Percentiles rank a stretch among this genome's conserved stretches.
Conservation (phyloP, 2,113 vertebrate species). For the Lophochroa leadbeateri region DNA sequence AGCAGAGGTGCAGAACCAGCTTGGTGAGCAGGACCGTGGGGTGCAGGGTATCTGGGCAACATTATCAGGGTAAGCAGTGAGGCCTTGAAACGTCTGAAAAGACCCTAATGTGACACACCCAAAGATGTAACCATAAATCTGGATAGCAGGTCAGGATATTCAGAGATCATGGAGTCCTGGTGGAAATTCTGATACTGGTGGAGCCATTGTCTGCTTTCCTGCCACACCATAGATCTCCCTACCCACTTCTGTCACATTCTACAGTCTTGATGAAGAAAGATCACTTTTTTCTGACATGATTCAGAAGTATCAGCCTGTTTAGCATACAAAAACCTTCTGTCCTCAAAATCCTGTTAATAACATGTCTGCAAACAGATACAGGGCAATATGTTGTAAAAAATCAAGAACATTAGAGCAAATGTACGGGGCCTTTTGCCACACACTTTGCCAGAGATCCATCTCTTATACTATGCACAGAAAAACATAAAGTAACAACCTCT, state of each 20-base stretch:
- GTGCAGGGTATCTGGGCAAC: not conserved
- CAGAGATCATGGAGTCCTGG: not conserved
- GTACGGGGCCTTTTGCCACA: not conserved
- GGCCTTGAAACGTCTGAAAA: not conserved
- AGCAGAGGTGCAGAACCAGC: not conserved
- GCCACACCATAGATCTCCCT: not conserved
- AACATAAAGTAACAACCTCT: not conserved
- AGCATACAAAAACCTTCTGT: not conserved
- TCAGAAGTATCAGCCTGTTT: not conserved
- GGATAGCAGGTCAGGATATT: not conserved
- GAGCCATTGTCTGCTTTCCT: not conserved
- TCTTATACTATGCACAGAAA: not conserved
- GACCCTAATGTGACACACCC: not conserved
- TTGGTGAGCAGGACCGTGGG: fast-evolving
- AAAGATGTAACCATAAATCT: not conserved
- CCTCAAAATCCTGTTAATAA: not conserved
- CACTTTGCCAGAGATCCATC: not conserved
- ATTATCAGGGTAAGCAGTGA: fast-evolving
- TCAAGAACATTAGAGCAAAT: not conserved
- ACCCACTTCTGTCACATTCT: not conserved
- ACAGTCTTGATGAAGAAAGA: not conserved
- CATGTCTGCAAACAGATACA: not conserved
- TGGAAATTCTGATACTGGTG: not conserved
- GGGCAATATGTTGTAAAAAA: not conserved
- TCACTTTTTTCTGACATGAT: not conserved